Percentiles rank a stretch among this genome's conserved stretches.
These are phyloP conservation scores for Zapus hudsonius DNA, from an alignment of 2,113 vertebrate genomes.

Conservation along the genomic window DNA sequence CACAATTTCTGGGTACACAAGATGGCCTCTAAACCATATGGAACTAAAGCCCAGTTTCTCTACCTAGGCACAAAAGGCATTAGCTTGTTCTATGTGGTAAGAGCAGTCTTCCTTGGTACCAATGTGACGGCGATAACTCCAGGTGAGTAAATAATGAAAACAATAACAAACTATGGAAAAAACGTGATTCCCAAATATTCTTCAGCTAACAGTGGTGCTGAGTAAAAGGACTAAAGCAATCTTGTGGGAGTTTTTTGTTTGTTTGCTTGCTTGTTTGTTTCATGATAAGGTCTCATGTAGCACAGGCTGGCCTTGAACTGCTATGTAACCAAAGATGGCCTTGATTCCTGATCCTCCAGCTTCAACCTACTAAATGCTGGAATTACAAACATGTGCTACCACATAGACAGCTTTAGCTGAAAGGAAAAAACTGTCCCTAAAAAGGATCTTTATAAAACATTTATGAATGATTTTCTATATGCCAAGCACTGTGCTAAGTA, in stretches of 20 bases:
- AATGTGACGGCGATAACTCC: background rate
- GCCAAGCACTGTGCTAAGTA: background rate
- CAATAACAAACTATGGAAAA: background rate
- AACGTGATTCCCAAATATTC: background rate
- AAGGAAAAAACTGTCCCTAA: conserved; percentile 18
- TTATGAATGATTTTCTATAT: background rate
- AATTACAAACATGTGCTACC: background rate
- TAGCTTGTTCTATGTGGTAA: background rate
- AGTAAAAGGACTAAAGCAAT: too few species aligned
- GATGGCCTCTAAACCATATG: background rate
- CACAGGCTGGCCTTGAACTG: background rate
- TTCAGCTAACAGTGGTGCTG: background rate
- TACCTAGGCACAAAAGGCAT: background rate
- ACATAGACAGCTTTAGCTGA: background rate
- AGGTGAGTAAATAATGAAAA: background rate
- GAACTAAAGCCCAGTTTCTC: background rate
- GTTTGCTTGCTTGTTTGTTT: background rate
- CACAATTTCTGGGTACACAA: background rate
- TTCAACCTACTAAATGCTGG: background rate
- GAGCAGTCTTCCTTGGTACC: background rate
- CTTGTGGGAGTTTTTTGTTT: background rate
- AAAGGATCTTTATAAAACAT: conserved; percentile 22
- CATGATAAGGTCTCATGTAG: background rate
- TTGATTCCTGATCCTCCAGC: background rate
- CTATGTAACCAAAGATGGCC: too few species aligned